These are phyloP conservation scores for Synergus gifuensis DNA, from an alignment of 2,888 invertebrate species.

Conservation along the genomic window DNA sequence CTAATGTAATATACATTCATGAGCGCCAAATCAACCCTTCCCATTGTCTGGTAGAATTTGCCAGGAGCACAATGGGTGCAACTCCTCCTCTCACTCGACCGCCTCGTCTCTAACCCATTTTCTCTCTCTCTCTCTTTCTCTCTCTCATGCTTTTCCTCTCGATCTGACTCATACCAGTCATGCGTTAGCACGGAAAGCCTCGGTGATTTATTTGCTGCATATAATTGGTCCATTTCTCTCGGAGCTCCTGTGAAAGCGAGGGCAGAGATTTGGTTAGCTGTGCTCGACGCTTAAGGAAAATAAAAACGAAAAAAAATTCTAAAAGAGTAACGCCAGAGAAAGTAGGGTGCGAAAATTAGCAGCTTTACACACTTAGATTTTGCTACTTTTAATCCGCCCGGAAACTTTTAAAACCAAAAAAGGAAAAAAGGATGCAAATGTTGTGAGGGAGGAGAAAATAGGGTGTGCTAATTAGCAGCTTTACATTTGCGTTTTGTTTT, in stretches of 20 bases:
- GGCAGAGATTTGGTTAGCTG: conserved; percentile 41
- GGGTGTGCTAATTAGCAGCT: conserved; percentile 22
- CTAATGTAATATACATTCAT: conserved; percentile 63
- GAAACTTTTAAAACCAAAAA: not conserved
- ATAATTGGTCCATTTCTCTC: conserved; percentile 58
- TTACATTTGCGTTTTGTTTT: not conserved
- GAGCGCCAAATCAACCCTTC: conserved; percentile 63
- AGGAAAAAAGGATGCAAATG: conserved; percentile 1
- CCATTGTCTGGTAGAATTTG: conserved; percentile 64
- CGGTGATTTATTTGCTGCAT: conserved; percentile 51
- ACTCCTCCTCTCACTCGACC: not conserved
- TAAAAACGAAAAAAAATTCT: conserved; percentile 14
- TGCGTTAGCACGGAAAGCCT: conserved; percentile 55
- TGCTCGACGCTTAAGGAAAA: conserved; percentile 26
- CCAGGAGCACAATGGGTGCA: conserved; percentile 58
- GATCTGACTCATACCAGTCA: conserved; percentile 49
- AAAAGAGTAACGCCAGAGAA: not conserved
- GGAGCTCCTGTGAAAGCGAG: conserved; percentile 41
- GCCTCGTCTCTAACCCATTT: not conserved
- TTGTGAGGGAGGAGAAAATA: not conserved
- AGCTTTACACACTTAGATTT: conserved; percentile 27
- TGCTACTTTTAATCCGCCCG: conserved; percentile 29
- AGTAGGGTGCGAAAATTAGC: conserved; percentile 40
- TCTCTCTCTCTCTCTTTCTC: not conserved
- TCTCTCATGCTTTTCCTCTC: conserved; percentile 3